These are phyloP conservation scores for Sebastes oblongus DNA, from an alignment of 2,797 vertebrate species.

Conservation along the genomic window DNA sequence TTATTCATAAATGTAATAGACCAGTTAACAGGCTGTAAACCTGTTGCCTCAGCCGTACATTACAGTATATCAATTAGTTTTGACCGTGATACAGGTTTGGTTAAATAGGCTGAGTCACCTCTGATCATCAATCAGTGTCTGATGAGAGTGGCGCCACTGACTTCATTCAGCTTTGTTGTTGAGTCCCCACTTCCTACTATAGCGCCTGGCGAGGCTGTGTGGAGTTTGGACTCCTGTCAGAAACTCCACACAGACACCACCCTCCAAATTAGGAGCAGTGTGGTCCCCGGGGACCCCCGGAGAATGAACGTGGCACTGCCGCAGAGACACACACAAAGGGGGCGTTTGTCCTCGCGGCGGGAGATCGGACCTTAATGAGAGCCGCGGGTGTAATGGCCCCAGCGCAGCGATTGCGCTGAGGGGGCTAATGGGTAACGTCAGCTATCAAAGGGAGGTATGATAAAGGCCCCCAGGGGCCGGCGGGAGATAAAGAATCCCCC, in stretches of 20 bases:
- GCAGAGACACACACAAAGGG: slow-evolving; percentile 73
- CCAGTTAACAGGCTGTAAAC: background rate
- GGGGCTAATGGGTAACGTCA: slow-evolving; percentile 76
- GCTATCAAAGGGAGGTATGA: slow-evolving; percentile 80
- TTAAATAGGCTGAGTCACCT: slow-evolving; percentile 43
- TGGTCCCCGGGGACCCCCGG: slow-evolving; percentile 66
- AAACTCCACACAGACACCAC: slow-evolving; percentile 66
- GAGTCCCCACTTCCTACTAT: slow-evolving; percentile 49
- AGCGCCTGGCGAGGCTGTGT: slow-evolving; percentile 39
- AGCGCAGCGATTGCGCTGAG: slow-evolving; percentile 54
- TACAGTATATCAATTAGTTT: background rate
- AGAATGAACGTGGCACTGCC: slow-evolving; percentile 68
- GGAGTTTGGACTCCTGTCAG: slow-evolving; percentile 69
- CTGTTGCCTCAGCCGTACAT: background rate
- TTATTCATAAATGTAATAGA: background rate
- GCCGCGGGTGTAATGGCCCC: slow-evolving; percentile 72
- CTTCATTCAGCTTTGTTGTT: slow-evolving; percentile 58
- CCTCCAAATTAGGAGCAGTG: slow-evolving; percentile 75
- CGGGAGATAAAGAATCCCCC: slow-evolving; percentile 64
- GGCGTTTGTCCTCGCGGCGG: slow-evolving; percentile 79
- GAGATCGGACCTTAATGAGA: slow-evolving; percentile 78
- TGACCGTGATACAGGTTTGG: background rate
- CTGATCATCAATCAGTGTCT: slow-evolving; percentile 54
- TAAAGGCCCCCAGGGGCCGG: slow-evolving; percentile 67
- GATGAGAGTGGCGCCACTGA: slow-evolving; percentile 59